A percentile compares a stretch with the other conserved stretches of the same genome.
phyloP scores from a whole-genome alignment of 2,888 invertebrate genomes.

The Acanthosoma haemorrhoidale region DNA sequence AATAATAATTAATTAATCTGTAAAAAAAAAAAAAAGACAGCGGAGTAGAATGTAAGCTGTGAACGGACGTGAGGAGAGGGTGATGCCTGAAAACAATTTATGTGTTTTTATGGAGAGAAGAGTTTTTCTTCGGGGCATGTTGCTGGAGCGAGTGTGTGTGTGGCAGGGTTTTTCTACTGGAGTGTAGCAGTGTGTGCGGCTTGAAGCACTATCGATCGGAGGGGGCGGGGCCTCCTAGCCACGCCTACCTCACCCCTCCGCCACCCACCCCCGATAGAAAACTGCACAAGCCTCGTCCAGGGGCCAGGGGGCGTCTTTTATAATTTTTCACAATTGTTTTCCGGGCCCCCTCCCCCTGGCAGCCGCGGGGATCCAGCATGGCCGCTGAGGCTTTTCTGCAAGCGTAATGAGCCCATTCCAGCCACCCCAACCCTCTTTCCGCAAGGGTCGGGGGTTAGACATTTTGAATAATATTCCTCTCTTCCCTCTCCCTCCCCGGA shows the following conservation, averaged over 20 bases:
- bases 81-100: slow-evolving; percentile 36
- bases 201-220: slow-evolving; percentile 31
- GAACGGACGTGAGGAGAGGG: slow-evolving; percentile 5
- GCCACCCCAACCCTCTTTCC: slow-evolving; percentile 30
- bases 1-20: not conserved
- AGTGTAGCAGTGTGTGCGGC: slow-evolving; percentile 13
- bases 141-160: not conserved
- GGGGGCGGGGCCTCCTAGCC: slow-evolving; percentile 28
- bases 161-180: slow-evolving; percentile 7
- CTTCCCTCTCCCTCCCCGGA: slow-evolving; percentile 20
- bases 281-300: slow-evolving; percentile 30
- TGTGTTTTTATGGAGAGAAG: slow-evolving; percentile 36
- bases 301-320: slow-evolving; percentile 32
- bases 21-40: not conserved
- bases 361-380: slow-evolving; percentile 34
- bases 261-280: slow-evolving; percentile 32
- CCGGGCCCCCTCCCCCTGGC: slow-evolving; percentile 29
- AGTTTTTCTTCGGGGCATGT: slow-evolving; percentile 29
- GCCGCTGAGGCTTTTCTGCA: slow-evolving; percentile 37
- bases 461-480: slow-evolving; percentile 37
- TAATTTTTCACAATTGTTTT: slow-evolving; percentile 37
- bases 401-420: slow-evolving; percentile 35
- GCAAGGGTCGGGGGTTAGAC: slow-evolving; percentile 32
- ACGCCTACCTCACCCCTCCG: slow-evolving; percentile 32
- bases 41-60: not conserved